phyloP scores from a whole-genome alignment of 2,888 invertebrate species.

The Stenoptilia bipunctidactyla region DNA sequence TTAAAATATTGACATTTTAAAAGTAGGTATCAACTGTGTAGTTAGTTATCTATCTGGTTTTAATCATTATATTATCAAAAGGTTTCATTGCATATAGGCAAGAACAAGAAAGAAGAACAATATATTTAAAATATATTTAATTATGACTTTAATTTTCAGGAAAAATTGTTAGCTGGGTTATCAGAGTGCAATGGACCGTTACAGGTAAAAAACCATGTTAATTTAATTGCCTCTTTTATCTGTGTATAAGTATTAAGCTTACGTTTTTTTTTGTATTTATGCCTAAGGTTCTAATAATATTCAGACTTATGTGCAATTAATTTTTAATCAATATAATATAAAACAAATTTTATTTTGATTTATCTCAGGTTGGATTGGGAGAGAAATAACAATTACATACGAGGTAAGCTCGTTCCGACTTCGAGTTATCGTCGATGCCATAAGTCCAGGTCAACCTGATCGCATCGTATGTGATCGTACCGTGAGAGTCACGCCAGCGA shows the following conservation, averaged over 20 bases:
- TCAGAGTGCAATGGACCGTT: conserved; percentile 58
- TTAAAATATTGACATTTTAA: too few relatives aligned
- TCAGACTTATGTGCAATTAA: too few relatives aligned
- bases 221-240: background rate
- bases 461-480: conserved; percentile 19
- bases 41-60: too few relatives aligned
- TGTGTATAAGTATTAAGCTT: conserved; percentile 2
- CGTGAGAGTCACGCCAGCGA: conserved; percentile 13
- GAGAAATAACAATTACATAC: conserved; percentile 64
- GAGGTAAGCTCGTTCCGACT: conserved; percentile 29
- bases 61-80: background rate
- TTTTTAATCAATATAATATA: too few relatives aligned
- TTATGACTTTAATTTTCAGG: conserved; percentile 34
- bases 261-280: too few relatives aligned
- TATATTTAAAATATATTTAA: background rate
- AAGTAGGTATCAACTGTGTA: too few relatives aligned
- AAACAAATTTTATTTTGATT: conserved; percentile 2
- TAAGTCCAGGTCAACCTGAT: conserved; percentile 22
- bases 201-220: conserved; percentile 31
- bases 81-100: background rate
- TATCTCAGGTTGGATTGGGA: conserved; percentile 62
- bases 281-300: too few relatives aligned
- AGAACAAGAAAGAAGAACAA: background rate
- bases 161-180: conserved; percentile 53
- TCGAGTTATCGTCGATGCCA: conserved; percentile 30